phyloP scores from a whole-genome alignment of 2,797 vertebrate genomes.

The Gymnoscopelus microlampas region DNA sequence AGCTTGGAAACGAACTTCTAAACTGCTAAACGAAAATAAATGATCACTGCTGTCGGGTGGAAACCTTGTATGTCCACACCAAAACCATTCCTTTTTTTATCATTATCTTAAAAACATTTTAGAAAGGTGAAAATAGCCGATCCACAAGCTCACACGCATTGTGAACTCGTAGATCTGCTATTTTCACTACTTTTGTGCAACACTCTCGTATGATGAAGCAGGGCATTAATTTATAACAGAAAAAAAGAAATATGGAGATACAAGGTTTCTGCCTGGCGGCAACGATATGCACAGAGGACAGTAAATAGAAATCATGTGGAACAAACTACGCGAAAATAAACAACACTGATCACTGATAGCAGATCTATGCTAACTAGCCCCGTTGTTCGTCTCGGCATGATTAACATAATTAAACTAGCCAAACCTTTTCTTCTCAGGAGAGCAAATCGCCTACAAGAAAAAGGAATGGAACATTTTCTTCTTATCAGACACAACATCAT shows the following conservation, averaged over 20 bases:
- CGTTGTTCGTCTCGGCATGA: constrained; percentile 19
- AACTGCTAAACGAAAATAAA: too few species aligned
- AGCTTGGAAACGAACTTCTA: constrained; percentile 5
- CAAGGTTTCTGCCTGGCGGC: too few species aligned
- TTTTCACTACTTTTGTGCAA: too few species aligned
- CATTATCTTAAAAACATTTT: too few species aligned
- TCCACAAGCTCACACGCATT: too few species aligned
- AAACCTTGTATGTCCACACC: too few species aligned
- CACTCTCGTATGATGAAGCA: too few species aligned
- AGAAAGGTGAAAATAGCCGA: too few species aligned
- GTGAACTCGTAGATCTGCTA: too few species aligned
- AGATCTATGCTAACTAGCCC: neutral
- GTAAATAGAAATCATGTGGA: constrained; percentile 29
- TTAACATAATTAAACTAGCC: neutral
- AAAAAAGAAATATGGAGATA: too few species aligned
- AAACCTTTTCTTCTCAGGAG: neutral
- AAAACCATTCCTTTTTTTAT: too few species aligned
- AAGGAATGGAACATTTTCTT: neutral
- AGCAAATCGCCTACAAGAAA: neutral
- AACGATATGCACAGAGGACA: neutral
- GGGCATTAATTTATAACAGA: too few species aligned
- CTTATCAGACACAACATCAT: neutral
- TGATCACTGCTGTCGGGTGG: neutral
- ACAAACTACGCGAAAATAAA: constrained; percentile 22
- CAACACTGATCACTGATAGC: constrained; percentile 17